Conservation (phyloP, 2,797 vertebrate species). For the Eospalax fontanierii region DNA sequence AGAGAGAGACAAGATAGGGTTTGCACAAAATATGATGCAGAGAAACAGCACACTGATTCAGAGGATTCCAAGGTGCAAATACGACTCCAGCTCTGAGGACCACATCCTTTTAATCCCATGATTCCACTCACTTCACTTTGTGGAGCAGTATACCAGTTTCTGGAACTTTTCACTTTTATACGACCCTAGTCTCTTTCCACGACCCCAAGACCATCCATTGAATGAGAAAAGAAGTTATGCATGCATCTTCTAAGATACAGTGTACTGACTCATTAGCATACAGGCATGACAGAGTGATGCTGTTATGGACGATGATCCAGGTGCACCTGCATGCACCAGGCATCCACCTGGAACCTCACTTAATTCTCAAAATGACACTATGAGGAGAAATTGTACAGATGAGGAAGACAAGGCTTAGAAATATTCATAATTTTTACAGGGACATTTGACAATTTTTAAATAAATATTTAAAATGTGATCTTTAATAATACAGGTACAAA, state of each 20-base stretch:
- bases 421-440: not conserved
- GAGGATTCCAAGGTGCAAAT: not conserved
- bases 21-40: not conserved
- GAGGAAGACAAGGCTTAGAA: not conserved
- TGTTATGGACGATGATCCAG: not conserved
- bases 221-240: not conserved
- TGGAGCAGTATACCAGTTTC: not conserved
- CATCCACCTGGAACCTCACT: not conserved
- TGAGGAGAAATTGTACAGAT: not conserved
- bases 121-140: not conserved
- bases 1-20: not conserved
- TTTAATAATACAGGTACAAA: slow-evolving; percentile 90
- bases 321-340: not conserved
- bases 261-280: not conserved
- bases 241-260: not conserved
- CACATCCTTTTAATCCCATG: not conserved
- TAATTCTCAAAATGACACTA: slow-evolving; percentile 3
- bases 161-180: not conserved
- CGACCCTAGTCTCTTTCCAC: not conserved
- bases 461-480: slow-evolving; percentile 86
- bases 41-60: not conserved
- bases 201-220: not conserved
- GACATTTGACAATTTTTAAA: not conserved
- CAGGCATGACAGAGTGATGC: accelerated
- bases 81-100: not conserved